Conservation (phyloP, 2,113 vertebrate genomes). For the Leptocoma aspasia region DNA sequence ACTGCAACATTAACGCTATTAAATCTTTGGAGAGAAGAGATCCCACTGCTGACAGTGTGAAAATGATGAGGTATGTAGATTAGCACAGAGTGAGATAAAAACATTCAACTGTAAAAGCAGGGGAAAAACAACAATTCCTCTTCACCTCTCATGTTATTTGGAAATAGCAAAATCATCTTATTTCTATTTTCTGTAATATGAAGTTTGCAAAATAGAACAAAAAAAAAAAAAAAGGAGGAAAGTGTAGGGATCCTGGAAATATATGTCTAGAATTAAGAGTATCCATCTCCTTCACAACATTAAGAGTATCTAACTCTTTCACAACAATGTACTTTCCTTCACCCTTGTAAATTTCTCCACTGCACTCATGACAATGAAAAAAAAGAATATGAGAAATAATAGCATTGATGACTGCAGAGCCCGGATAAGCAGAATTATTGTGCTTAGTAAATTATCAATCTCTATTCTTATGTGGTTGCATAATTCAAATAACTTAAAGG, state of each 20-base stretch:
- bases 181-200: neutral
- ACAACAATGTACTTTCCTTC: neutral
- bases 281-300: neutral
- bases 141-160: neutral
- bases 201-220: neutral
- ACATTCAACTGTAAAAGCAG: neutral
- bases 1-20: neutral
- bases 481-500: constrained; percentile 32
- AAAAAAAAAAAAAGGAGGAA: neutral
- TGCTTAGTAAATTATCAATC: constrained; percentile 2
- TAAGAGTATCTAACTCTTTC: neutral
- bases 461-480: constrained; percentile 26
- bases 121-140: neutral
- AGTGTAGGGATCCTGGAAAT: neutral
- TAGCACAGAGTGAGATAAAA: neutral
- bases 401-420: neutral
- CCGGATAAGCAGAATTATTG: neutral
- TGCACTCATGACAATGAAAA: neutral
- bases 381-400: neutral
- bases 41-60: neutral
- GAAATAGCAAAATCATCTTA: neutral
- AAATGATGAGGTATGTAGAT: constrained; percentile 19
- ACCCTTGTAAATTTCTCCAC: neutral
- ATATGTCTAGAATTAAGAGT: neutral
- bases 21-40: constrained; percentile 21